These are phyloP conservation scores for Artemia sp. DNA, from an alignment of 2,888 invertebrate genomes.

Conservation along the genomic window DNA sequence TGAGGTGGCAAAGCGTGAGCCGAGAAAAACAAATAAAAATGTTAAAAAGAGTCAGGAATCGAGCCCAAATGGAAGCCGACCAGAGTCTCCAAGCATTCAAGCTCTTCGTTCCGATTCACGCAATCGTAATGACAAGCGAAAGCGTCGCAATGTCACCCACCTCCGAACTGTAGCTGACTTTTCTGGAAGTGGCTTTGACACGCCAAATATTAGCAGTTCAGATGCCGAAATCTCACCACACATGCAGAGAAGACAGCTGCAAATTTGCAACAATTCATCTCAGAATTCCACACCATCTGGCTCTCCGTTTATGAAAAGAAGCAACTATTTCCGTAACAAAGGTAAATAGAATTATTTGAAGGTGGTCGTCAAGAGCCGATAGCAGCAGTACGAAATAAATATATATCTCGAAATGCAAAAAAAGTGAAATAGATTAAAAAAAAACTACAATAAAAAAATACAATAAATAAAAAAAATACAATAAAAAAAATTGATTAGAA, in stretches of 20 bases:
- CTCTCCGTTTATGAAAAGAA: conserved; percentile 37
- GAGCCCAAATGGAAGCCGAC: background rate
- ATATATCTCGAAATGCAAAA: too few species aligned
- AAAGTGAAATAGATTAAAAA: too few species aligned
- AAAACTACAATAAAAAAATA: too few species aligned
- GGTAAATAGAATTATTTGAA: background rate
- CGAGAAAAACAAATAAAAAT: conserved; percentile 2
- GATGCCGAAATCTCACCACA: conserved; percentile 21
- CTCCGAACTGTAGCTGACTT: conserved; percentile 10
- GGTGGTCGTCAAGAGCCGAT: too few species aligned
- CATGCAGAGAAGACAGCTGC: conserved; percentile 33
- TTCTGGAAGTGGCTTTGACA: conserved; percentile 16
- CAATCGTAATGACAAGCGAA: background rate
- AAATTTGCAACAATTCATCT: conserved; percentile 57
- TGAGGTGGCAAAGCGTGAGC: conserved; percentile 1
- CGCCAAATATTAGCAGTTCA: conserved; percentile 19
- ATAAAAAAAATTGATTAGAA: too few species aligned
- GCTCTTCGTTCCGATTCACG: conserved; percentile 7
- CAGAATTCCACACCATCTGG: conserved; percentile 38
- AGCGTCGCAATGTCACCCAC: background rate
- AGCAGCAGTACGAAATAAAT: too few species aligned
- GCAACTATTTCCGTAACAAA: conserved; percentile 22
- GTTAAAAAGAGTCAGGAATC: background rate
- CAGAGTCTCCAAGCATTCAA: background rate
- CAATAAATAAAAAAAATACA: too few species aligned